Percentiles rank a stretch among this genome's conserved stretches.
These are phyloP conservation scores for Drosophila mojavensis DNA, from an alignment of 1,140 invertebrate species.

Conservation along the genomic window DNA sequence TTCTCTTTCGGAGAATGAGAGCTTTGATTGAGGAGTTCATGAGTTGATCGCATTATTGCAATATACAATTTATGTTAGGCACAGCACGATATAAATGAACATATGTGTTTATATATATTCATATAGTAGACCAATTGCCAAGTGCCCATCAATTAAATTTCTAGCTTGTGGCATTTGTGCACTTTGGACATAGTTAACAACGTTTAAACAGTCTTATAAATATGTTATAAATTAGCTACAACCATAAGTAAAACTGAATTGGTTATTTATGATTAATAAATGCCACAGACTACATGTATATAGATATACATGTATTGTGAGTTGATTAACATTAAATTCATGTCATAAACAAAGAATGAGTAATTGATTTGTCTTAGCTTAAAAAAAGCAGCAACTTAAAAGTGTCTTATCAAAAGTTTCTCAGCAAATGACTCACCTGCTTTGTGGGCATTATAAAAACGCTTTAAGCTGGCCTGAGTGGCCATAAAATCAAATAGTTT, in stretches of 20 bases:
- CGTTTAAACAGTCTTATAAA: not conserved
- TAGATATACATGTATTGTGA: not conserved
- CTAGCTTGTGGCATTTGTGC: not conserved
- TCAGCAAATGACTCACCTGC: not conserved
- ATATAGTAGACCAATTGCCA: not conserved
- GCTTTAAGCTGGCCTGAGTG: conserved; percentile 11
- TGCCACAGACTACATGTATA: not conserved
- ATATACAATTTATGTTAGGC: too few species aligned
- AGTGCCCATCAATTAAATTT: conserved; percentile 1
- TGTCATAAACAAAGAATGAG: conserved; percentile 7
- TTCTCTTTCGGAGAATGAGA: too few species aligned
- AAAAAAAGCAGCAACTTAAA: conserved; percentile 12
- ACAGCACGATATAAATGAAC: too few species aligned
- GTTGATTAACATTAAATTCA: not conserved
- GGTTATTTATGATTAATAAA: conserved; percentile 28
- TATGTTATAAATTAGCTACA: conserved; percentile 14
- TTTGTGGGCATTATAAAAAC: not conserved
- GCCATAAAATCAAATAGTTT: conserved; percentile 19
- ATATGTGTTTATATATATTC: too few species aligned
- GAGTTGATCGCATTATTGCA: too few species aligned
- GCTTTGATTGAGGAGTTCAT: too few species aligned
- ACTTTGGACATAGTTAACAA: conserved; percentile 9
- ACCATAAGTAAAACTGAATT: not conserved
- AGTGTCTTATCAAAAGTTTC: not conserved
- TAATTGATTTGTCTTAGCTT: conserved; percentile 10